Percentiles rank a stretch among this genome's conserved stretches.
phyloP scores from a whole-genome alignment of 2,888 invertebrate genomes.

The Drosophila hawaiiensis region DNA sequence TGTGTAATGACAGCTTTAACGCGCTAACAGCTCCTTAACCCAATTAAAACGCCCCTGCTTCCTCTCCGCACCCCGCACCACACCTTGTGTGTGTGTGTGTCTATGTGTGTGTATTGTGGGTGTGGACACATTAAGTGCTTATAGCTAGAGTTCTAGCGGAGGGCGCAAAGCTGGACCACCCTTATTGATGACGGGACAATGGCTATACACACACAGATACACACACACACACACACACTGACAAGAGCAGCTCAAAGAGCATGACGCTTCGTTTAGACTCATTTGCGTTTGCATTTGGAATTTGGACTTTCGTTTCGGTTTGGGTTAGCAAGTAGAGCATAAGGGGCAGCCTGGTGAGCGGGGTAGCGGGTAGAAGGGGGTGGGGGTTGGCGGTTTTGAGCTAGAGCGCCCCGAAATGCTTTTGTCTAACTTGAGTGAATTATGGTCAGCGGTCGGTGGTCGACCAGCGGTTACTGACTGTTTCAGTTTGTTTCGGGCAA shows the following conservation, averaged over 20 bases:
- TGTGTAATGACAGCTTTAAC: constrained; percentile 73
- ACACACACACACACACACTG: neutral
- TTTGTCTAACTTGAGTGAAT: constrained; percentile 80
- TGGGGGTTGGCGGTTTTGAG: constrained; percentile 8
- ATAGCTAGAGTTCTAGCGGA: constrained; percentile 9
- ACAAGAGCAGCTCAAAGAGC: constrained; percentile 59
- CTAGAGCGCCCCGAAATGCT: constrained; percentile 63
- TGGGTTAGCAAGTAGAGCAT: constrained; percentile 27
- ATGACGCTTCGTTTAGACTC: constrained; percentile 74
- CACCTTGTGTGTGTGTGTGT: constrained; percentile 28
- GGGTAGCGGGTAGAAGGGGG: constrained; percentile 6
- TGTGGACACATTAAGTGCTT: constrained; percentile 69
- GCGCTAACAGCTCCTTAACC: constrained; percentile 77
- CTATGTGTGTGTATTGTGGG: constrained; percentile 33
- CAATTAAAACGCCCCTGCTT: constrained; percentile 62
- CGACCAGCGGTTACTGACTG: constrained; percentile 54
- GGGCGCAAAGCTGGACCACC: constrained; percentile 55
- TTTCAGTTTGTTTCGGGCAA: constrained; percentile 74
- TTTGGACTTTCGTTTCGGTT: constrained; percentile 64
- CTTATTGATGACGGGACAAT: constrained; percentile 58
- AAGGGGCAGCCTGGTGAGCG: constrained; percentile 13
- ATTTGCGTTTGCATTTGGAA: constrained; percentile 73
- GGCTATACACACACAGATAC: constrained; percentile 32
- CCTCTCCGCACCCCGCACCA: constrained; percentile 1
- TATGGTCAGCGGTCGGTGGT: constrained; percentile 73